A percentile compares a stretch with the other conserved stretches of the same genome.
Evolutionary conservation across 2,888 invertebrate species (phyloP).

Genomic region (Agapostemon virescens): DNA sequence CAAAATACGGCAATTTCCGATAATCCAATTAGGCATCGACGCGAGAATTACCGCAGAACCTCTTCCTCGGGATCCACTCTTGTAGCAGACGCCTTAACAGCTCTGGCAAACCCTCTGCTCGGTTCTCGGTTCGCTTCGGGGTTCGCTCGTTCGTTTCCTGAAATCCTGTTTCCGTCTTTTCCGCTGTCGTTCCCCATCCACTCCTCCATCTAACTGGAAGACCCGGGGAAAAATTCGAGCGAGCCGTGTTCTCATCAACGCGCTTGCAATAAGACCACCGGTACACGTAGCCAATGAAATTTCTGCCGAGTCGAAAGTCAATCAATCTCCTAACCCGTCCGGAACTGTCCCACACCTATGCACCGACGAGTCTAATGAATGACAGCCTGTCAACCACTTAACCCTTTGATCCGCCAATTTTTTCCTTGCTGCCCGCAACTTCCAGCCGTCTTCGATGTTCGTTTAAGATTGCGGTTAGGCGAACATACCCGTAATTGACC

Average conservation of each 20-base stretch:
- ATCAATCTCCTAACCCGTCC: not conserved
- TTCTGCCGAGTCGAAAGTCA: not conserved
- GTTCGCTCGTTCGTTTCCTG: conserved; percentile 32
- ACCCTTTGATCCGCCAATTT: not conserved
- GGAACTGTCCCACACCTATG: not conserved
- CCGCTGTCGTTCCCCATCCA: conserved; percentile 7
- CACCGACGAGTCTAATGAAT: not conserved
- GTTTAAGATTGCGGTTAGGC: too few relatives aligned
- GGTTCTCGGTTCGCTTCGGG: not conserved
- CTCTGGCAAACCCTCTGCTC: not conserved
- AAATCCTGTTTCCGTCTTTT: conserved; percentile 31
- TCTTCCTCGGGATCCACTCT: conserved; percentile 52
- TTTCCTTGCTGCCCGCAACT: not conserved
- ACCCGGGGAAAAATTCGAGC: conserved; percentile 4
- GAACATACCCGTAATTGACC: too few relatives aligned
- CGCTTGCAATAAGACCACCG: not conserved
- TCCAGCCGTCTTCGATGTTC: too few relatives aligned
- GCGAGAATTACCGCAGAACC: conserved; percentile 66
- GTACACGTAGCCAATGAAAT: not conserved
- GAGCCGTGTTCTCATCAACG: conserved; percentile 1
- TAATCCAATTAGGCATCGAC: conserved; percentile 70
- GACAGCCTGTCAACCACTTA: not conserved
- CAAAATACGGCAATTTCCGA: conserved; percentile 66
- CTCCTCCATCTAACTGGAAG: conserved; percentile 5
- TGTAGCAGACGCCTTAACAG: conserved; percentile 30